These are phyloP conservation scores for Epirrhoe tristata DNA, from an alignment of 2,888 invertebrate genomes.

Conservation along the genomic window DNA sequence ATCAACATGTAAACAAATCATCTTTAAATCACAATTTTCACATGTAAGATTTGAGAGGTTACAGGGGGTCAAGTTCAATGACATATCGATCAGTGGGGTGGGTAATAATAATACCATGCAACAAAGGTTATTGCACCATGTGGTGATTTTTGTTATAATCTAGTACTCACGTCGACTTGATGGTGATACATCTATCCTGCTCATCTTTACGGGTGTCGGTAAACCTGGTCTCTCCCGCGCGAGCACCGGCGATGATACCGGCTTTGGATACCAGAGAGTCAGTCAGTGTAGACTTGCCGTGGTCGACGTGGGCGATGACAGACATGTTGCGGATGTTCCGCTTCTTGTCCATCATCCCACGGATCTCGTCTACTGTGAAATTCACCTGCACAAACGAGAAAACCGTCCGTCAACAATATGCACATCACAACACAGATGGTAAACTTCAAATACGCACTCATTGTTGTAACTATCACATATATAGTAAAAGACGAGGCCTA, in stretches of 20 bases:
- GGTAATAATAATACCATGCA: conserved; percentile 28
- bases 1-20: conserved; percentile 14
- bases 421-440: conserved; percentile 68
- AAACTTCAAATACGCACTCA: conserved; percentile 66
- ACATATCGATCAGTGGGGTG: conserved; percentile 13
- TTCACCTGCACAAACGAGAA: conserved; percentile 93
- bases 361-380: conserved; percentile 99
- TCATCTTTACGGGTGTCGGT: conserved; percentile 99
- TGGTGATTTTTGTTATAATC: conserved; percentile 40
- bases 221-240: conserved; percentile 99
- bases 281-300: conserved; percentile 99
- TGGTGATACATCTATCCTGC: conserved; percentile 99
- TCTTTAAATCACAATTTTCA: neutral
- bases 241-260: conserved; percentile 99
- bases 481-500: conserved; percentile 5
- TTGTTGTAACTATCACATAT: conserved; percentile 39
- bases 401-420: conserved; percentile 64
- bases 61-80: conserved; percentile 48
- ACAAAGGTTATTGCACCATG: conserved; percentile 59
- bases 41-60: conserved; percentile 11
- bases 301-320: conserved; percentile 99
- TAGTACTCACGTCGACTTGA: conserved; percentile 98
- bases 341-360: conserved; percentile 99
- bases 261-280: conserved; percentile 99
- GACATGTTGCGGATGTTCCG: conserved; percentile 99